Evolutionary conservation across 2,797 vertebrate species (phyloP).

Genomic region (Muscicapa comitata): DNA sequence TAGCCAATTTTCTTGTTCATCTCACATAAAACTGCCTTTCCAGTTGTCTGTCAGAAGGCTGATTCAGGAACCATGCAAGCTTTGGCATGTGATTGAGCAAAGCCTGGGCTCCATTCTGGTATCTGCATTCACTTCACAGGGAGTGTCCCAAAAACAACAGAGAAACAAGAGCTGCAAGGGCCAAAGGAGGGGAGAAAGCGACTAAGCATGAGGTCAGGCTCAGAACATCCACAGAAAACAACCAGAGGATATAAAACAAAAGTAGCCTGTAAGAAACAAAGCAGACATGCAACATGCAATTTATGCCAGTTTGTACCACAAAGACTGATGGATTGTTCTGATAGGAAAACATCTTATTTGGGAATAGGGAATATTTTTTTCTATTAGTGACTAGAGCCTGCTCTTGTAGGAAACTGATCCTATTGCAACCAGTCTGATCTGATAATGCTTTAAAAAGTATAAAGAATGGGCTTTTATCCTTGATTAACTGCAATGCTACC

Average conservation of each 20-base stretch:
- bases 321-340: neutral
- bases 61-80: neutral
- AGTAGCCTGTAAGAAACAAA: neutral
- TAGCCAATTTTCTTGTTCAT: neutral
- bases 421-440: neutral
- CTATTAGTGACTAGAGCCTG: neutral
- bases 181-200: neutral
- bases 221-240: neutral
- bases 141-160: slow-evolving; percentile 27
- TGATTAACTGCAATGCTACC: neutral
- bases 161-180: neutral
- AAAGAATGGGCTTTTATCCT: neutral
- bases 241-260: neutral
- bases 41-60: neutral
- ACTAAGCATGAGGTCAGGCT: neutral
- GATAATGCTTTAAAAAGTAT: neutral
- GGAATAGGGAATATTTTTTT: neutral
- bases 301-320: neutral
- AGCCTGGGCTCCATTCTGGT: neutral
- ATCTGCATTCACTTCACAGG: neutral
- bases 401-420: neutral
- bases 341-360: neutral
- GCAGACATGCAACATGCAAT: neutral
- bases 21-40: neutral
- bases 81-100: neutral